Percentiles rank a stretch among this genome's conserved stretches.
These are phyloP conservation scores for Brevipalpus yothersi DNA, from an alignment of 1,140 invertebrate species.

Conservation along the genomic window DNA sequence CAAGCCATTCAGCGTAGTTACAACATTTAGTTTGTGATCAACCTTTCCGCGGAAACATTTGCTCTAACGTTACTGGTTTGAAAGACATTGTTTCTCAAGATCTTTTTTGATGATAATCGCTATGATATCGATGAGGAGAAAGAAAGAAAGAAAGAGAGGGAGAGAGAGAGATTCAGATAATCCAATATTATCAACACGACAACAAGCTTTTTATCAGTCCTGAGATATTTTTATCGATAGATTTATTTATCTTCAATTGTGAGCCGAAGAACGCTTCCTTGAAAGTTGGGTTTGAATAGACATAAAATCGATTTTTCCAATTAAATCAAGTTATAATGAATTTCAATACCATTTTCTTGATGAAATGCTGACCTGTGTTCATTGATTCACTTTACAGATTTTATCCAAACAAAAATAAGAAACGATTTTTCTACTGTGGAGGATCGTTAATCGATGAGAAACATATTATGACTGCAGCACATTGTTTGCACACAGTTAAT, in stretches of 20 bases:
- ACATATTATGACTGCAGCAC: constrained; percentile 21
- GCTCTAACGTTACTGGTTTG: too few species aligned
- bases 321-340: background rate
- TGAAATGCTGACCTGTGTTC: background rate
- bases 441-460: constrained; percentile 17
- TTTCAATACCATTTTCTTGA: background rate
- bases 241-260: background rate
- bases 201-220: background rate
- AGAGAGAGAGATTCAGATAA: background rate
- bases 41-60: too few species aligned
- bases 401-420: background rate
- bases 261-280: background rate
- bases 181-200: background rate
- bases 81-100: too few species aligned
- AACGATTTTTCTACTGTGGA: constrained; percentile 13
- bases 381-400: background rate
- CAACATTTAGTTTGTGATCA: too few species aligned
- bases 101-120: too few species aligned
- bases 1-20: background rate
- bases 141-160: background rate
- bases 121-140: too few species aligned
- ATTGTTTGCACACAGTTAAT: constrained; percentile 15
- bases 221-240: background rate
- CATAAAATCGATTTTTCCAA: background rate
- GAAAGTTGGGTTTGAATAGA: background rate